Base-by-base conservation (phyloP, 2,797 vertebrate species). In the Ibycter americanus region DNA sequence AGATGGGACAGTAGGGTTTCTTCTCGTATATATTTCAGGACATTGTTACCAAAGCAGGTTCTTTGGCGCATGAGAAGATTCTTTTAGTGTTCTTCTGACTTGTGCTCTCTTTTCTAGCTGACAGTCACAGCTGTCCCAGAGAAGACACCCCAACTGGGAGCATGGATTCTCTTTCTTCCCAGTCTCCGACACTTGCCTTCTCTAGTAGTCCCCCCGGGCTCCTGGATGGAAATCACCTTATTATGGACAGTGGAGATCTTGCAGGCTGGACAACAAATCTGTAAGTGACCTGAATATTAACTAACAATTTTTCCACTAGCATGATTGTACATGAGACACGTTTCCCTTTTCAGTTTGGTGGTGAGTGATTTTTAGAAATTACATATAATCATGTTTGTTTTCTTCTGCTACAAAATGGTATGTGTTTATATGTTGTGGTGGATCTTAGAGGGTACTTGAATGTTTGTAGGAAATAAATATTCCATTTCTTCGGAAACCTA, bases 161-260 rank as follows among this genome's bases (percentile, higher is more conserved):
- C 95, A 98, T 98, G 29, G 99, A 99, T 97, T 99, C 99, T 0
- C 98, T 99, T 42, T 99, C 99, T 31, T 99, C 99, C 38, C 99
- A 99, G 15, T 99, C 99, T 31, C 99, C 99, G 1, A 98, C 98
- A 3, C 98, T 98, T 27, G 93, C 94, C 2, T 73, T 98, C 83
- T 98, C 98, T 10, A 98, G 98, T 49, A 98, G 98, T n/a, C 97
- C 98, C 5, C 93, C 97, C 3, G 98, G 98, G 80, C 98, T 96
- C 40, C 49, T 97, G 94, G 98, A 98, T 7, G 98, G 95, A 83
- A 97, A 98, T 86, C 97, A 98, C 38, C 97, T 99, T 25, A 91
- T 96, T 55, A 20, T 96, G 93, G 98, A 97, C 58, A 97, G 91
- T 0, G 96, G 96, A 73, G 93, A 96, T 73, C 78, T 91, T 71